A percentile compares a stretch with the other conserved stretches of the same genome.
phyloP scores from a whole-genome alignment of 2,888 invertebrate species.

The Agrochola macilenta region DNA sequence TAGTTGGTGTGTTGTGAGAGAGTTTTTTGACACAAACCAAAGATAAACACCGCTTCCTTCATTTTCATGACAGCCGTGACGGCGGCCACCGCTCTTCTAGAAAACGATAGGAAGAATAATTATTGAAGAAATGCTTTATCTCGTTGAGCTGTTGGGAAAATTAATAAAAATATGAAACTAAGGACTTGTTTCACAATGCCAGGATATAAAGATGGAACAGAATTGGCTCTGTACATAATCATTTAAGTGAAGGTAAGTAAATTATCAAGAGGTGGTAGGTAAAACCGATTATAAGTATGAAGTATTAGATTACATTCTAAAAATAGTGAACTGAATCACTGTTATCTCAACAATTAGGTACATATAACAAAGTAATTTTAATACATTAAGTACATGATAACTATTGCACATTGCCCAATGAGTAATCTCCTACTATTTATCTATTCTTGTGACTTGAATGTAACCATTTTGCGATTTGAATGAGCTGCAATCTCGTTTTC shows the following conservation, averaged over 20 bases:
- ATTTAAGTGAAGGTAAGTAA: neutral
- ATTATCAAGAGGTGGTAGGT: neutral
- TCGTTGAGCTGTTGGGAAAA: neutral
- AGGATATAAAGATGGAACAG: neutral
- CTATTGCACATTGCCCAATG: neutral
- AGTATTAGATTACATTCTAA: conserved; percentile 2
- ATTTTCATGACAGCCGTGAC: no score
- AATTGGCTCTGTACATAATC: no score
- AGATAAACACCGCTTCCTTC: no score
- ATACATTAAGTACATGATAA: neutral
- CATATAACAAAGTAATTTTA: neutral
- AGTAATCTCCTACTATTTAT: neutral
- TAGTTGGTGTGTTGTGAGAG: no score
- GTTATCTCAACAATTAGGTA: conserved; percentile 2
- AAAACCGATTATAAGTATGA: neutral
- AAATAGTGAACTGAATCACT: conserved; percentile 8
- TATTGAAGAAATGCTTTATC: neutral
- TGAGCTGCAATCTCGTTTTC: neutral
- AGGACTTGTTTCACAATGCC: neutral
- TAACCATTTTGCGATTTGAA: neutral
- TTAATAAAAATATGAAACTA: neutral
- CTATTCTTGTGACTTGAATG: neutral
- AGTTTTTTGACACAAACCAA: no score
- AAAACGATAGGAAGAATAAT: neutral
- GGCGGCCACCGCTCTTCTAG: no score